Conservation (phyloP, 2,888 invertebrate species). For the Auanema freiburgensis region DNA sequence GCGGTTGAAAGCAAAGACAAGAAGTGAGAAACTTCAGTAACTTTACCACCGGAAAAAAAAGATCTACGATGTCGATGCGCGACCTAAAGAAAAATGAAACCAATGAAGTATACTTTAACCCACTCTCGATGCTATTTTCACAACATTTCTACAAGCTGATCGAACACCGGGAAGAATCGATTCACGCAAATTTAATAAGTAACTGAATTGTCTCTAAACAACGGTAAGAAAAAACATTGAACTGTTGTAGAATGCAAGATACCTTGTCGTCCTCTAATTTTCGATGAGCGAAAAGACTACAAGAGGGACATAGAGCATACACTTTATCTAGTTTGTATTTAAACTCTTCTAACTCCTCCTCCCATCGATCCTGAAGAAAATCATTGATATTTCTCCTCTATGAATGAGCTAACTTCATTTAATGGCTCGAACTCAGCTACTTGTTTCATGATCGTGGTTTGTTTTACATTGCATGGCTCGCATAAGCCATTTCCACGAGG, state of each 20-base stretch:
- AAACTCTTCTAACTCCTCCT: slow-evolving; percentile 45
- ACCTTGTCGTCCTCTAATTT: slow-evolving; percentile 40
- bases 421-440: slow-evolving; percentile 42
- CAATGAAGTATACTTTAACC: neutral
- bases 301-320: slow-evolving; percentile 44
- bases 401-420: slow-evolving; percentile 30
- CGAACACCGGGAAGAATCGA: slow-evolving; percentile 7
- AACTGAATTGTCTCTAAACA: neutral
- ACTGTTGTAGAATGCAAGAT: neutral
- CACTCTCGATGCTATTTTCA: slow-evolving; percentile 8
- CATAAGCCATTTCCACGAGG: slow-evolving; percentile 39
- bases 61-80: slow-evolving; percentile 16
- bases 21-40: slow-evolving; percentile 21
- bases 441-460: slow-evolving; percentile 35
- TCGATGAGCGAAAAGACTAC: slow-evolving; percentile 39
- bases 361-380: slow-evolving; percentile 31
- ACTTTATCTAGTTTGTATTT: slow-evolving; percentile 35
- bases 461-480: slow-evolving; percentile 37
- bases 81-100: slow-evolving; percentile 1
- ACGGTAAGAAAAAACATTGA: neutral
- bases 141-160: slow-evolving; percentile 3
- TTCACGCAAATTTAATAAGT: too few relatives aligned
- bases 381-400: neutral
- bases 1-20: slow-evolving; percentile 19
- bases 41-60: slow-evolving; percentile 36